Evolutionary conservation across 2,113 vertebrate genomes (phyloP).

Genomic region (Calonectris borealis): DNA sequence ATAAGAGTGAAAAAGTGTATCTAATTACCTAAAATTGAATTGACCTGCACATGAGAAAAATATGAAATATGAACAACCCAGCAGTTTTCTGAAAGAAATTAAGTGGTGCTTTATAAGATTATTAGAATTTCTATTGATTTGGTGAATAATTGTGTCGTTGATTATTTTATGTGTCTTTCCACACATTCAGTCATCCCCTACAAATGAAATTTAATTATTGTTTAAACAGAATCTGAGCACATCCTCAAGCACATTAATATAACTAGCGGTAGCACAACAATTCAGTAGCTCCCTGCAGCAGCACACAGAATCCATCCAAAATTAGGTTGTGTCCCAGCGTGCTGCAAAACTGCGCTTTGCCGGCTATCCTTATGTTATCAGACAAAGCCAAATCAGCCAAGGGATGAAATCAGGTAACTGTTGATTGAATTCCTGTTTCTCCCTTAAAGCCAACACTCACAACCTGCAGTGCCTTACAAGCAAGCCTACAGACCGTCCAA

Average conservation of each 20-base stretch:
- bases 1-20: slow-evolving; percentile 4
- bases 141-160: slow-evolving; percentile 12
- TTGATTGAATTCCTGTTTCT: neutral
- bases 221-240: slow-evolving; percentile 4
- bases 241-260: slow-evolving; percentile 6
- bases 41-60: neutral
- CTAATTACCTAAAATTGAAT: slow-evolving; percentile 32
- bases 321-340: neutral
- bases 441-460: neutral
- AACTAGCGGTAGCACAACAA: neutral
- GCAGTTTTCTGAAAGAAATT: neutral
- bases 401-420: neutral
- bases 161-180: slow-evolving; percentile 19
- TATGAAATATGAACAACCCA: neutral
- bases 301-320: neutral
- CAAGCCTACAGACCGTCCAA: fast-evolving
- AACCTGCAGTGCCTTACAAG: neutral
- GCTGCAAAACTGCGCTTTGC: neutral
- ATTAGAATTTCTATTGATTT: slow-evolving; percentile 40
- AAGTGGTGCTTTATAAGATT: neutral
- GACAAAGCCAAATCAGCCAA: neutral
- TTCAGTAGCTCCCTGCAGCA: neutral
- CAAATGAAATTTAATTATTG: slow-evolving; percentile 43
- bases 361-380: neutral
- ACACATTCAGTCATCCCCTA: neutral